Evolutionary conservation across 23 tunicate genomes (phyloP).

Genomic region (Ciona savignyi): DNA sequence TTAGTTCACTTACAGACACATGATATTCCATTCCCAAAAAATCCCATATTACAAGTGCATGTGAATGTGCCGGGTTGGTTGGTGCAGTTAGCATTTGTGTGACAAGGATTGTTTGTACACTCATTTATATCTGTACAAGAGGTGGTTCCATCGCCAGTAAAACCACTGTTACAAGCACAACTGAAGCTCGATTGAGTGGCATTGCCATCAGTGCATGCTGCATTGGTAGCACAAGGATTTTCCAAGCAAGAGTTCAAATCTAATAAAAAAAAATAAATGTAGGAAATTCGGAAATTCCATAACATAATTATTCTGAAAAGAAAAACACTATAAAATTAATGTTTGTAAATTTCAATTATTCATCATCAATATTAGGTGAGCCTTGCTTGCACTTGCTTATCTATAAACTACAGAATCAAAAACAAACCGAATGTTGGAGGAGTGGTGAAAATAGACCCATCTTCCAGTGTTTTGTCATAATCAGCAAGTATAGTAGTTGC

Average conservation of each 20-base stretch:
- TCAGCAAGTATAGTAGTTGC: neutral
- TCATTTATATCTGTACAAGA: conserved; percentile 30
- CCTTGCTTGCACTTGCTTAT: neutral
- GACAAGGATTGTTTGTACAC: conserved; percentile 10
- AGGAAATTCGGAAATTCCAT: no score
- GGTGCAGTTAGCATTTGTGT: conserved; percentile 17
- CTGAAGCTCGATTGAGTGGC: conserved; percentile 9
- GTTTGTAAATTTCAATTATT: neutral
- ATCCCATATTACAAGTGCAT: conserved; percentile 25
- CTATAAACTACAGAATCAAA: no score
- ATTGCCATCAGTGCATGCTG: conserved; percentile 5
- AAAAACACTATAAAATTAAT: neutral
- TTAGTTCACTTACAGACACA: conserved; percentile 5
- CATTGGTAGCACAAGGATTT: conserved; percentile 5
- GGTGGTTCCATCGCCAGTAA: conserved; percentile 5
- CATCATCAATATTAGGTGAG: neutral
- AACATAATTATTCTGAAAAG: no score
- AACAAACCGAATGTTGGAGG: conserved; percentile 3
- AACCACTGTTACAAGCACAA: conserved; percentile 1
- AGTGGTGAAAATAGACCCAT: neutral
- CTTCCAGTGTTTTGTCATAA: neutral
- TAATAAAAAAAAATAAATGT: neutral
- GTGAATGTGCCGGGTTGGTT: conserved; percentile 38
- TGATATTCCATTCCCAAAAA: conserved; percentile 11
- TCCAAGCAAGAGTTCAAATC: conserved; percentile 6